Base-by-base conservation (phyloP, 2,888 invertebrate species). In the Acanthoscelides obtectus region DNA sequence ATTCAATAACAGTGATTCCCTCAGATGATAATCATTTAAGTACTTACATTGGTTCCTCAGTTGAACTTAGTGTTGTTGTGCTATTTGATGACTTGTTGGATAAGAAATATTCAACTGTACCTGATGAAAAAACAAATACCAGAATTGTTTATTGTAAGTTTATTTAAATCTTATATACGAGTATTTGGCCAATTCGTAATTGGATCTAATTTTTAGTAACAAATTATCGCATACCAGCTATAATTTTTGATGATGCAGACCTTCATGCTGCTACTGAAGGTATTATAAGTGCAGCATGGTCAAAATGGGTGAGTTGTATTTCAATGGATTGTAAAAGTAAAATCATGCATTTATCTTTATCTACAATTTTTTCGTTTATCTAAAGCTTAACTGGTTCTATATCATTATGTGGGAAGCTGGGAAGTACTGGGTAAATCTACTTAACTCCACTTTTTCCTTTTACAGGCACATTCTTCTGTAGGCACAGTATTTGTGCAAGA, bases 181-280 rank as follows among this genome's bases (percentile, higher is more conserved):
- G 63, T 63, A 19, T 20, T 20, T 22, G 12, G 5, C 21, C 63
- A 21, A n/a, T 17, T 66, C n/a, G 5, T 64, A 65, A 67, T 68
- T 64, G 22, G 17, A 5, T 66, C 21, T 12, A n/a, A n/a, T 69
- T 75, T 76, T 71, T 70, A 76, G 76, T 75, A 22, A 63, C 72
- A 22, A 69, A 77, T 17, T 76, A 72, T 45, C 79, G 76, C 75
- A 86, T 85, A 67, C 85, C 88, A 0, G 85, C 88, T 75, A 81
- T 89, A 64, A 85, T 89, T 70, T 89, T 88, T 81, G 88, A 89
- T 72, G 83, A 84, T 67, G 87, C 88, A 12, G 90, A 90, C 81
- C 77, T 89, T 64, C 88, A 89, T 83, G 88, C 89, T 68, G 87
- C 88, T 0, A 86, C 87, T 69, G 87, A 88, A 75, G 84, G 85